These are phyloP conservation scores for Phylloscopus trochiloides DNA, from an alignment of 2,113 vertebrate genomes.

Conservation along the genomic window DNA sequence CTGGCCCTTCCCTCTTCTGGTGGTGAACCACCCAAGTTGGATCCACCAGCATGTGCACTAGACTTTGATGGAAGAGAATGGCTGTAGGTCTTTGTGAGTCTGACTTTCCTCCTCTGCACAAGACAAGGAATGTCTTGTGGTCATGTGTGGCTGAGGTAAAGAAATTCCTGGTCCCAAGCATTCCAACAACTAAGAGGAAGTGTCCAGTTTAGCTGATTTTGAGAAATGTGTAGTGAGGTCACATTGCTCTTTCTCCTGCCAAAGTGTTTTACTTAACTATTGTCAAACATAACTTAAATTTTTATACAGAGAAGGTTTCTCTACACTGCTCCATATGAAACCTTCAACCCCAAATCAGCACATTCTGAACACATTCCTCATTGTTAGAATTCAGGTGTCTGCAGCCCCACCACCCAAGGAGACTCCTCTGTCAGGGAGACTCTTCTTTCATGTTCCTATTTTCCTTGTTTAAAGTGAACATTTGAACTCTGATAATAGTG, in stretches of 20 bases:
- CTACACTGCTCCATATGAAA: not conserved
- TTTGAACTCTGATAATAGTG: not conserved
- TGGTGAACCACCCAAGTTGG: not conserved
- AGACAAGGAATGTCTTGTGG: not conserved
- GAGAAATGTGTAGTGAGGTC: accelerated
- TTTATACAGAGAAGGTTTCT: not conserved
- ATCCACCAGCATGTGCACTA: not conserved
- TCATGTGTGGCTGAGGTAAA: not conserved
- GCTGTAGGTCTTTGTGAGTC: not conserved
- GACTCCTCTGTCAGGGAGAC: not conserved
- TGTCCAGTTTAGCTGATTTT: not conserved
- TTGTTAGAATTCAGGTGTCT: not conserved
- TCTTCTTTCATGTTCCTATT: not conserved
- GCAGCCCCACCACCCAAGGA: not conserved
- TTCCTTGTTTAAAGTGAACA: not conserved
- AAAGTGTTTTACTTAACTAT: not conserved
- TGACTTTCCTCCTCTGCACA: not conserved
- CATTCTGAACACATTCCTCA: not conserved
- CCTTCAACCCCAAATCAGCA: not conserved
- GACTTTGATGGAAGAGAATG: not conserved
- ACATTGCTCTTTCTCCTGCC: not conserved
- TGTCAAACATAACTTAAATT: not conserved
- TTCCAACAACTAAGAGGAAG: not conserved
- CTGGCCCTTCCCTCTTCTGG: not conserved
- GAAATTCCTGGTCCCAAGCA: not conserved